These are phyloP conservation scores for Calameuta pallipes DNA, from an alignment of 2,888 invertebrate species.

Conservation along the genomic window DNA sequence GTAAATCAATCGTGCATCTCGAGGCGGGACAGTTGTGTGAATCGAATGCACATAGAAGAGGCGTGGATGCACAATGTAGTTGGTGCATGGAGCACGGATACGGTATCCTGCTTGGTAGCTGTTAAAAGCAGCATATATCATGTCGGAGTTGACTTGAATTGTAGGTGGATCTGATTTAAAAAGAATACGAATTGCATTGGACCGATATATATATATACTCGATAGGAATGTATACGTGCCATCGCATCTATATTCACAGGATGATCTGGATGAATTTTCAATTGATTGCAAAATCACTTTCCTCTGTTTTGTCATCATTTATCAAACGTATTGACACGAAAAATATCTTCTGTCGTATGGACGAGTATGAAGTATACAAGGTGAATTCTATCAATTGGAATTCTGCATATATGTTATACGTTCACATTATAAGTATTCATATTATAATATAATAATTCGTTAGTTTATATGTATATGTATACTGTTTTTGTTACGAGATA, in stretches of 20 bases:
- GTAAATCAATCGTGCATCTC: slow-evolving; percentile 34
- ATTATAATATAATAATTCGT: not conserved
- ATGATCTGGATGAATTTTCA: not conserved
- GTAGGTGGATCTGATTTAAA: slow-evolving; percentile 40
- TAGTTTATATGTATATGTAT: not conserved
- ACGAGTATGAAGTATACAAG: not conserved
- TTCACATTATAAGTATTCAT: not conserved
- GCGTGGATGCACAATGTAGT: slow-evolving; percentile 24
- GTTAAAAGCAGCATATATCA: slow-evolving; percentile 38
- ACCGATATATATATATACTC: not conserved
- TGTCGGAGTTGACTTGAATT: slow-evolving; percentile 30
- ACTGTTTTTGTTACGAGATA: not conserved
- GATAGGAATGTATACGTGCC: not conserved
- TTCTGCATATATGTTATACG: not conserved
- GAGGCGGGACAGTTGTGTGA: slow-evolving; percentile 28
- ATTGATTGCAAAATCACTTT: not conserved
- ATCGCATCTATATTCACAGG: not conserved
- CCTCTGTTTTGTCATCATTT: not conserved
- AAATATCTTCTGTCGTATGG: not conserved
- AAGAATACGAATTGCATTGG: slow-evolving; percentile 22
- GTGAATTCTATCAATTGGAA: not conserved
- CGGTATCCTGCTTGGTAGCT: slow-evolving; percentile 27
- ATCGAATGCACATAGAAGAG: slow-evolving; percentile 27
- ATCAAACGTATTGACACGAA: not conserved
- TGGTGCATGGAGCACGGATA: not conserved